Evolutionary conservation across 2,888 invertebrate genomes (phyloP).

Genomic region (Smittia aterrima): DNA sequence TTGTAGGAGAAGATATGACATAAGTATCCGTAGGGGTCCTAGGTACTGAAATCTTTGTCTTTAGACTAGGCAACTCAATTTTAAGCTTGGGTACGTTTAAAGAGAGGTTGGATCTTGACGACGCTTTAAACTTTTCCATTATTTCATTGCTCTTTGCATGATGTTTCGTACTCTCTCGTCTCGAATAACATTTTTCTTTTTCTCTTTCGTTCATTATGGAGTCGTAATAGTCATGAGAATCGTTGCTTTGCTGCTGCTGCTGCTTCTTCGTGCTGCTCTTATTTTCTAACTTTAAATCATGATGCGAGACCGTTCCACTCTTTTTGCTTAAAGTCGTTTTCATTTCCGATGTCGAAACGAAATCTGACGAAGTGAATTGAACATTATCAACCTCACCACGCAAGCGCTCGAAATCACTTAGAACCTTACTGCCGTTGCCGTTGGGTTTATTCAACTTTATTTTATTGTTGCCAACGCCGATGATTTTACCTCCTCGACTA

Average conservation of each 20-base stretch:
- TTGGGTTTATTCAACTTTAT: slow-evolving; percentile 44
- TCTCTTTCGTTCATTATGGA: slow-evolving; percentile 32
- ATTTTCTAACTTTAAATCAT: slow-evolving; percentile 43
- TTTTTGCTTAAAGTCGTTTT: slow-evolving; percentile 41
- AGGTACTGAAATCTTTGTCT: slow-evolving; percentile 48
- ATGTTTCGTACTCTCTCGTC: slow-evolving; percentile 36
- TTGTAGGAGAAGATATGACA: slow-evolving; percentile 25
- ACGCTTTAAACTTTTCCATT: slow-evolving; percentile 32
- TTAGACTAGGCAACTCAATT: slow-evolving; percentile 50
- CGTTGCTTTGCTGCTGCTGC: not conserved
- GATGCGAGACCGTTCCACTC: slow-evolving; percentile 43
- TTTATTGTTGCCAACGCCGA: slow-evolving; percentile 40
- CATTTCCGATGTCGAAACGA: slow-evolving; percentile 40
- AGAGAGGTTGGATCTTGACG: slow-evolving; percentile 36
- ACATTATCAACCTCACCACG: slow-evolving; percentile 51
- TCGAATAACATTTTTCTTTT: slow-evolving; percentile 33
- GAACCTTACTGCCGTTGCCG: slow-evolving; percentile 38
- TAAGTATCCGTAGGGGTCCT: slow-evolving; percentile 42
- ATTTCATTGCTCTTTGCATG: slow-evolving; percentile 29
- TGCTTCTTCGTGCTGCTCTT: slow-evolving; percentile 35
- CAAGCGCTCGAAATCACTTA: slow-evolving; percentile 51
- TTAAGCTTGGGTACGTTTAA: slow-evolving; percentile 50
- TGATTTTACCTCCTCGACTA: slow-evolving; percentile 38
- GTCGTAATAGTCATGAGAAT: slow-evolving; percentile 37
- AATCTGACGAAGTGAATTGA: slow-evolving; percentile 26